Evolutionary conservation across 2,113 vertebrate species (phyloP).

Genomic region (Vulpes ferrilata): DNA sequence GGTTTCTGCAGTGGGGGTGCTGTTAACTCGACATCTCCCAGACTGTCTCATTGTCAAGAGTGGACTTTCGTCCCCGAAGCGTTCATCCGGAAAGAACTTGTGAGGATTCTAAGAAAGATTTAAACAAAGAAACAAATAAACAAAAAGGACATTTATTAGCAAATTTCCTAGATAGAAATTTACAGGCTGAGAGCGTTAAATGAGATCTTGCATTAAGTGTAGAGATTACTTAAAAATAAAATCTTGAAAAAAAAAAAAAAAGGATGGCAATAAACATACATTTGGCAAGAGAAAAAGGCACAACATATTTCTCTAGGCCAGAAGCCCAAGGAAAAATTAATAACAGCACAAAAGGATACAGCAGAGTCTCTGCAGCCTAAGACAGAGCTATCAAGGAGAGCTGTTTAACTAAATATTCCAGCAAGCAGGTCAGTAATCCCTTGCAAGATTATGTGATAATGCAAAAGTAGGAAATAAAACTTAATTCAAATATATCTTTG

Average conservation of each 20-base stretch:
- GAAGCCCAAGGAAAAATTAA: not conserved
- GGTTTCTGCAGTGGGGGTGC: slow-evolving; percentile 95
- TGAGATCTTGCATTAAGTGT: not conserved
- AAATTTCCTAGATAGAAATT: not conserved
- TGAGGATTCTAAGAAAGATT: slow-evolving; percentile 94
- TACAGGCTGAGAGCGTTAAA: slow-evolving; percentile 26
- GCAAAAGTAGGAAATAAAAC: slow-evolving; percentile 23
- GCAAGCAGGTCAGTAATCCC: not conserved
- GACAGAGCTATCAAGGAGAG: not conserved
- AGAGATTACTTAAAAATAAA: no score
- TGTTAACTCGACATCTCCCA: slow-evolving; percentile 95
- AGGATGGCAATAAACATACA: not conserved
- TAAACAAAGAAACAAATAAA: not conserved
- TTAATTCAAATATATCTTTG: slow-evolving; percentile 7
- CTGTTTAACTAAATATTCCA: not conserved
- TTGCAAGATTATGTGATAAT: not conserved
- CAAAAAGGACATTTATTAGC: not conserved
- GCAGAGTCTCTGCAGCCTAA: not conserved
- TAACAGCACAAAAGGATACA: not conserved
- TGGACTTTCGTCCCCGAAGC: slow-evolving; percentile 98
- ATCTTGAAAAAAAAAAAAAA: no score
- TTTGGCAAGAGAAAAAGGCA: not conserved
- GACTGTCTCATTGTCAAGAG: slow-evolving; percentile 95
- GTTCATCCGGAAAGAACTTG: slow-evolving; percentile 99
- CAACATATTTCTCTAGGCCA: slow-evolving; percentile 11